A percentile compares a stretch with the other conserved stretches of the same genome.
Conservation (phyloP, 2,113 vertebrate species). For the Euleptes europaea region DNA sequence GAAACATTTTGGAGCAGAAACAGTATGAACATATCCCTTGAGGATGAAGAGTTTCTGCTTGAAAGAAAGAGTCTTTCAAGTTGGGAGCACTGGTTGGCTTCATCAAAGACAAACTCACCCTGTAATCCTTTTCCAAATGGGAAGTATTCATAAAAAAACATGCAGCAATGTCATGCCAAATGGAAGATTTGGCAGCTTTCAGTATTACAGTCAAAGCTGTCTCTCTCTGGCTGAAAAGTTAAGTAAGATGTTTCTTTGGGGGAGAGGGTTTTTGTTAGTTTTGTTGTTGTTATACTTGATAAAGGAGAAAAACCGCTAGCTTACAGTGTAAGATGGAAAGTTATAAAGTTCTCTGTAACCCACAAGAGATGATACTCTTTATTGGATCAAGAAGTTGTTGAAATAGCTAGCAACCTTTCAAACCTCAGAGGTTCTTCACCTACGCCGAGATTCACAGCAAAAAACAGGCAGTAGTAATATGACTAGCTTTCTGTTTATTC, state of each 20-base stretch:
- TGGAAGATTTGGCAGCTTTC: not conserved
- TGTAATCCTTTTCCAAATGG: not conserved
- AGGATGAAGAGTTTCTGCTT: slow-evolving; percentile 1
- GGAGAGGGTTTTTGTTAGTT: not conserved
- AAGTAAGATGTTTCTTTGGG: not conserved
- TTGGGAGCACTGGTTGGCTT: not conserved
- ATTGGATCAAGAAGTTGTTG: not conserved
- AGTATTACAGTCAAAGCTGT: not conserved
- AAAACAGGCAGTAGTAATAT: not conserved
- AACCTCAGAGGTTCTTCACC: not conserved
- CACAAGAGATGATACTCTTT: not conserved
- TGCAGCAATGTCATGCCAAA: not conserved
- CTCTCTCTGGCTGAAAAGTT: not conserved
- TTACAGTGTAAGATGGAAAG: not conserved
- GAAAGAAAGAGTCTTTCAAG: not conserved
- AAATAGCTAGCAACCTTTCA: not conserved
- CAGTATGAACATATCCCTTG: not conserved
- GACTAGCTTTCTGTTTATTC: not conserved
- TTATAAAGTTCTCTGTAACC: not conserved
- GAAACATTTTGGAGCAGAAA: not conserved
- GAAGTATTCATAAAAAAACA: slow-evolving; percentile 3
- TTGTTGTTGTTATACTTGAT: too few species aligned
- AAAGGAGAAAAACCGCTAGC: not conserved
- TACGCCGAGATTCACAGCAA: not conserved
- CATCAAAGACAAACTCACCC: slow-evolving; percentile 5